Conservation (phyloP, 2,888 invertebrate species). For the Platycnemis pennipes region DNA sequence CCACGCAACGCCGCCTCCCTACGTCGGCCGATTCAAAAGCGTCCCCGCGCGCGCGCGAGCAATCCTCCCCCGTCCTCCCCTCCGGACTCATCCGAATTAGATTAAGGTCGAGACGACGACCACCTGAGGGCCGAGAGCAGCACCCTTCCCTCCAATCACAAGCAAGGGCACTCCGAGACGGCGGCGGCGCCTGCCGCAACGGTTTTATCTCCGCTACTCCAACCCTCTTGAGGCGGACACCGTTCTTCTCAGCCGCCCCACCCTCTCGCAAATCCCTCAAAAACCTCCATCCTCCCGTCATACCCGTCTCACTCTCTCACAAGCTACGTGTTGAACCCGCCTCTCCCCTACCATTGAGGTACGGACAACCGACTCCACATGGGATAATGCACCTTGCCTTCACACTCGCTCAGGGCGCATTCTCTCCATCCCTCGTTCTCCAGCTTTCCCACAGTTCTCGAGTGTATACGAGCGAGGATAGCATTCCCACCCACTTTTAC, state of each 20-base stretch:
- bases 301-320: not conserved
- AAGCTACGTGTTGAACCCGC: not conserved
- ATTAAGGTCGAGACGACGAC: not conserved
- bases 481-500: too few species aligned
- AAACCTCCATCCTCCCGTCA: not conserved
- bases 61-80: not conserved
- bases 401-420: not conserved
- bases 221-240: too few species aligned
- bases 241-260: not conserved
- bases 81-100: not conserved
- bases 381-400: not conserved
- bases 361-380: not conserved
- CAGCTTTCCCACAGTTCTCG: not conserved
- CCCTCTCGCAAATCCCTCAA: not conserved
- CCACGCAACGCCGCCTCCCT: not conserved
- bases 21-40: not conserved
- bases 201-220: not conserved
- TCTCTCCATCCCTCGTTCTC: too few species aligned
- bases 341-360: not conserved
- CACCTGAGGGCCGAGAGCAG: not conserved
- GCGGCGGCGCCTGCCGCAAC: conserved; percentile 4
- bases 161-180: not conserved
- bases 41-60: not conserved
- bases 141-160: not conserved
- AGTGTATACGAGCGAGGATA: not conserved